Evolutionary conservation across 2,888 invertebrate species (phyloP).

Genomic region (Lordiphosa andalusiaca): DNA sequence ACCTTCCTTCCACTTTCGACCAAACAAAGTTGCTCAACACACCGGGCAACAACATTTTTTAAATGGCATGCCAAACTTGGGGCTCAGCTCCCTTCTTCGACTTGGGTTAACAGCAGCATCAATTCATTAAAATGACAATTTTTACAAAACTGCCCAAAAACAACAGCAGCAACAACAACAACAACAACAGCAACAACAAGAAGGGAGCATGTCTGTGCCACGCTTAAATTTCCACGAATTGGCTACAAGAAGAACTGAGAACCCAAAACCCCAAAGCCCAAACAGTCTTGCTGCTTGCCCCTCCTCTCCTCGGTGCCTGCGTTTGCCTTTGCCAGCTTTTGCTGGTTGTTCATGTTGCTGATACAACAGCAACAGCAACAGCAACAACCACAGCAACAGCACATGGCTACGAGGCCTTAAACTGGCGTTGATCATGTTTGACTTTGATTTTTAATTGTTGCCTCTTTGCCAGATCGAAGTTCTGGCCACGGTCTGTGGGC

Average conservation of each 20-base stretch:
- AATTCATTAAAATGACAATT: constrained; percentile 80
- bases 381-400: constrained; percentile 19
- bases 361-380: constrained; percentile 25
- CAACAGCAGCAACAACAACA: constrained; percentile 55
- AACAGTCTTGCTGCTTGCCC: constrained; percentile 16
- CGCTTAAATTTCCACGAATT: constrained; percentile 77
- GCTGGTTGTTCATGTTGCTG: constrained; percentile 71
- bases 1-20: not conserved
- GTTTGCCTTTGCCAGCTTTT: constrained; percentile 28
- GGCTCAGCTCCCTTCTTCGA: constrained; percentile 26
- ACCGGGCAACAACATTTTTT: constrained; percentile 68
- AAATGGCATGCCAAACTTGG: constrained; percentile 55
- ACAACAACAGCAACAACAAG: constrained; percentile 53
- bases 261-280: constrained; percentile 34
- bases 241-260: constrained; percentile 64
- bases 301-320: constrained; percentile 32
- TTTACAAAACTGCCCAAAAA: constrained; percentile 76
- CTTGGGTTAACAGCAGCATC: constrained; percentile 77
- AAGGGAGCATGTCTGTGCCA: constrained; percentile 66
- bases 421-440: constrained; percentile 80
- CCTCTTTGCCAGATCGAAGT: constrained; percentile 47
- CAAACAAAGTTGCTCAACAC: constrained; percentile 69
- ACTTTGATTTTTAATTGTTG: constrained; percentile 80
- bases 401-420: constrained; percentile 65
- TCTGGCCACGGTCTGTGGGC: constrained; percentile 19